Conservation (phyloP, 37 sponge, comb jelly and placozoan genomes). For the Mnemiopsis leidyi region DNA sequence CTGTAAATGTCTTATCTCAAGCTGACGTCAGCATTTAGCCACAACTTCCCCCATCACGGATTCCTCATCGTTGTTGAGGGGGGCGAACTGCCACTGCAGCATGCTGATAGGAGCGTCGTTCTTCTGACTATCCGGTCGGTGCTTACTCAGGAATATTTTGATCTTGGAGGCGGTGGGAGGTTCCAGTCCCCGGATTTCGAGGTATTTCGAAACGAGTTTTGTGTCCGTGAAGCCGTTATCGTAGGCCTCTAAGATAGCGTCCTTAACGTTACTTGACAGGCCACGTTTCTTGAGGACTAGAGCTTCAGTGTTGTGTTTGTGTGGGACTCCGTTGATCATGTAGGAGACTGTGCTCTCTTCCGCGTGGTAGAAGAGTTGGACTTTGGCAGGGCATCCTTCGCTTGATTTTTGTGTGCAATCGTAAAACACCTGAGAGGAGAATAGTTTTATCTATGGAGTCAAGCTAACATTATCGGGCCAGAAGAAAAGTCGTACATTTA, state of each 20-base stretch:
- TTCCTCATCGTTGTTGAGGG: not conserved
- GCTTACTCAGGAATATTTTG: constrained; percentile 5
- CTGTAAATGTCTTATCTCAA: no score
- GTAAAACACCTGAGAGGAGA: constrained; percentile 12
- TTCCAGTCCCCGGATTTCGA: constrained; percentile 5
- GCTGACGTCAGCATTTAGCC: constrained; percentile 33
- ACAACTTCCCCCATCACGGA: constrained; percentile 20
- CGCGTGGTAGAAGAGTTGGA: constrained; percentile 25
- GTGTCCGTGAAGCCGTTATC: constrained; percentile 47
- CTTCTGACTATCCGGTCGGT: not conserved
- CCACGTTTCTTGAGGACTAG: not conserved
- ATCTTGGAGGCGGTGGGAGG: constrained; percentile 22
- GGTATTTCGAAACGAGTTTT: constrained; percentile 10
- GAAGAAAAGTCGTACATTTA: no score
- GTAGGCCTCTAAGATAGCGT: constrained; percentile 27
- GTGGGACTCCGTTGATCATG: constrained; percentile 3
- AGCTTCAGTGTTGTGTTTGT: not conserved
- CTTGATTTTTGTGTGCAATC: not conserved
- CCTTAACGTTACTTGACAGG: not conserved
- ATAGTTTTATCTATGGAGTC: no score
- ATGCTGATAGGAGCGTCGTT: not conserved
- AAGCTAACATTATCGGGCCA: no score
- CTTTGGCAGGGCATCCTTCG: constrained; percentile 15
- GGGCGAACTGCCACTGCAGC: constrained; percentile 47
- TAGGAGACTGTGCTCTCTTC: not conserved